Evolutionary conservation across 2,888 invertebrate species (phyloP), one percentile per base, ranked within the genome.

Genomic region (Lycaena phlaeas): DNA sequence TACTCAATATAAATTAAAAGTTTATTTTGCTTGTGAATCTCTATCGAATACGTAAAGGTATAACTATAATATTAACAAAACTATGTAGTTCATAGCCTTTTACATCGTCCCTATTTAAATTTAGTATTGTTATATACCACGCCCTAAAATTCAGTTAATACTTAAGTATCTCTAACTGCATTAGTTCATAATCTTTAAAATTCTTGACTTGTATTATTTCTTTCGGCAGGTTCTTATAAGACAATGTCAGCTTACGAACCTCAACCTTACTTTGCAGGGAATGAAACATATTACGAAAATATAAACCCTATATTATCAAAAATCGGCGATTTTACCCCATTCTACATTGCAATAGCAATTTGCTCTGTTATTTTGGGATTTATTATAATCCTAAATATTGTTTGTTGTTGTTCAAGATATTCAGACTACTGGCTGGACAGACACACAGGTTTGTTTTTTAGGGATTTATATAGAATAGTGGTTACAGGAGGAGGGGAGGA

Each of bases 401-500:
- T 91, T 25, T 88, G 93, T 63, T 93, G 94, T 62, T 95, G 94
- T 65, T 94, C 94, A 1, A 88, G 88, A 53, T 89, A 94, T 65
- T 90, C 89, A 2, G 79, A 87, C 27, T 95, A 95, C 63, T 95
- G 95, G 95, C 88, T 90, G 52, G 92, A 94, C 61, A 86, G 90
- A 51, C 90, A 93, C 59, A 93, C 93, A 65, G 93, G 92, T 91
- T 57, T 70, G 63, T 57, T 15, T 27, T 37, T 34, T 1, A 22
- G n/a, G n/a, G n/a, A n/a, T n/a, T n/a, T n/a, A n/a, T n/a, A n/a
- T n/a, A n/a, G n/a, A n/a, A n/a, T n/a, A n/a, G n/a, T n/a, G n/a
- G n/a, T n/a, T n/a, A n/a, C n/a, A n/a, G n/a, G n/a, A n/a, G n/a
- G n/a, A n/a, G n/a, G n/a, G n/a, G n/a, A n/a, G n/a, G n/a, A n/a